Conservation (phyloP, 1,140 invertebrate genomes). For the Carposina sasakii region DNA sequence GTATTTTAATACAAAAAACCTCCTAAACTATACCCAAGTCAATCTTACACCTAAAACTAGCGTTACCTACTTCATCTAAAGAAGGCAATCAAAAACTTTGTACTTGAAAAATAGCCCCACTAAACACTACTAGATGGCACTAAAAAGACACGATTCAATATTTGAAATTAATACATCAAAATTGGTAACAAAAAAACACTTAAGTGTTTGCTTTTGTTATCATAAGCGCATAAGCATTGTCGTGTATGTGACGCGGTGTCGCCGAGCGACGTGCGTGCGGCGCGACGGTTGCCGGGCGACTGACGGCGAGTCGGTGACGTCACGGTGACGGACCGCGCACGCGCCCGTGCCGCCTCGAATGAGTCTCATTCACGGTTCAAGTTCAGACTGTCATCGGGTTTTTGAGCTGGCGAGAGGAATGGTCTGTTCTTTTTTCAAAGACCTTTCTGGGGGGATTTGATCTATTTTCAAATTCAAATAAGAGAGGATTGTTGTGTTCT, state of each 20-base stretch:
- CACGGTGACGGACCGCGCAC: not conserved
- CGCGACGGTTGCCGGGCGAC: not conserved
- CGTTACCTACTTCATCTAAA: conserved; percentile 53
- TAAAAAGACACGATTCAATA: conserved; percentile 62
- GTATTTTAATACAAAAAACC: conserved; percentile 12
- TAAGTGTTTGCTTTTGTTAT: conserved; percentile 40
- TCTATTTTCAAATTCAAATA: too few species aligned
- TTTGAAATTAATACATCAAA: conserved; percentile 58
- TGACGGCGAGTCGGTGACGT: conserved; percentile 4
- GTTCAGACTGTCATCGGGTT: too few species aligned
- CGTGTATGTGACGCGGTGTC: conserved; percentile 2
- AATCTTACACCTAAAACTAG: not conserved
- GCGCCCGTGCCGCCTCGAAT: not conserved
- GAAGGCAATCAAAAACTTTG: conserved; percentile 66
- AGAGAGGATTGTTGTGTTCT: too few species aligned
- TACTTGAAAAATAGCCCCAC: conserved; percentile 53
- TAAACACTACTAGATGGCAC: conserved; percentile 56
- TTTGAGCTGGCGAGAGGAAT: too few species aligned
- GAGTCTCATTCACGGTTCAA: not conserved
- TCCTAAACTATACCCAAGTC: not conserved
- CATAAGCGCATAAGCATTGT: conserved; percentile 41
- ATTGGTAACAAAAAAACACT: conserved; percentile 59
- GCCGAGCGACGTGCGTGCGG: not conserved
- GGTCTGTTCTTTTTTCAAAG: too few species aligned
- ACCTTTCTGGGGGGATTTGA: too few species aligned